Conservation (phyloP, 1,140 invertebrate species). For the Zaprionus ornatus region DNA sequence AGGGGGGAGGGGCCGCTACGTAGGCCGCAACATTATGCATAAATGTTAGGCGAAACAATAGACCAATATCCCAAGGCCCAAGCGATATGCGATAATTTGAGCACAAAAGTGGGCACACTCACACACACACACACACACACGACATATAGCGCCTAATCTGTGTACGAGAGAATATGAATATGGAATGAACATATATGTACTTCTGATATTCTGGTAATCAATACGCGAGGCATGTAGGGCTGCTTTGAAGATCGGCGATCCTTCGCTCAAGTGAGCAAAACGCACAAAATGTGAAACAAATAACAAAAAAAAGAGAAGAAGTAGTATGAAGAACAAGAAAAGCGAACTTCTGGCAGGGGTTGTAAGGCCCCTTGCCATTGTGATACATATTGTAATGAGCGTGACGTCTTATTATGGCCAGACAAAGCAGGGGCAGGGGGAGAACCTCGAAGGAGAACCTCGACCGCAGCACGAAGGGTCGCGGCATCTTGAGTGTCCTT, state of each 20-base stretch:
- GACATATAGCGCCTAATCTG: constrained; percentile 61
- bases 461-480: constrained; percentile 25
- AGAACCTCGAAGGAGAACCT: background rate
- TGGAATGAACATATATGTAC: background rate
- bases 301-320: constrained; percentile 60
- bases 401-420: constrained; percentile 4
- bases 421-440: constrained; percentile 17
- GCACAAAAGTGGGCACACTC: constrained; percentile 62
- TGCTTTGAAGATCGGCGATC: constrained; percentile 45
- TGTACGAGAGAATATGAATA: constrained; percentile 33
- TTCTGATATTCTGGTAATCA: constrained; percentile 57
- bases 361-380: constrained; percentile 24
- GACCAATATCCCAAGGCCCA: constrained; percentile 60
- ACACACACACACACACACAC: background rate
- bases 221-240: constrained; percentile 32
- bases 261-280: constrained; percentile 71
- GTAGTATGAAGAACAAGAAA: constrained; percentile 5
- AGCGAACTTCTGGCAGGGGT: constrained; percentile 31
- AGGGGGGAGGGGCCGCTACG: constrained; percentile 25
- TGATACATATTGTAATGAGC: constrained; percentile 25
- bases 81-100: constrained; percentile 70
- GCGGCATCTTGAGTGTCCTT: background rate
- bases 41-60: constrained; percentile 76
- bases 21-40: constrained; percentile 66
- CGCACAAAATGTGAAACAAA: constrained; percentile 72